A percentile compares a stretch with the other conserved stretches of the same genome.
Conservation (phyloP, 2,797 vertebrate species). For the Geotrypetes seraphini region DNA sequence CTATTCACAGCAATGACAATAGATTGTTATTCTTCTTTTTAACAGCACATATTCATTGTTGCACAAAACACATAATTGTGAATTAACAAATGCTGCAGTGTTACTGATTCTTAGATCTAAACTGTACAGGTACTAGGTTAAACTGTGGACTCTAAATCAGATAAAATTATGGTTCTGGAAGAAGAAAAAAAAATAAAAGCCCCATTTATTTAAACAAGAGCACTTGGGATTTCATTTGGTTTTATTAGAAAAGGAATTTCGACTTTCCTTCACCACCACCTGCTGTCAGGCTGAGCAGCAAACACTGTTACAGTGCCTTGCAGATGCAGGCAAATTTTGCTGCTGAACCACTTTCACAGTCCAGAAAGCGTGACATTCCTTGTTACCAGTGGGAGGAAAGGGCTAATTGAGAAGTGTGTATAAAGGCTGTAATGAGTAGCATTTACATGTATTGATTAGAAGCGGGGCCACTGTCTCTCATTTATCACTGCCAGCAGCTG, state of each 20-base stretch:
- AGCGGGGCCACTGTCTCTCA: constrained; percentile 57
- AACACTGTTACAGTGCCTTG: constrained; percentile 16
- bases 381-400: constrained; percentile 69
- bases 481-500: constrained; percentile 74
- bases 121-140: background rate
- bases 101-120: too few relatives aligned
- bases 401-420: constrained; percentile 78
- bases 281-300: constrained; percentile 42
- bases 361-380: constrained; percentile 81
- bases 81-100: too few relatives aligned
- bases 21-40: too few relatives aligned
- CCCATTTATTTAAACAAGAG: constrained; percentile 46
- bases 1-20: too few relatives aligned
- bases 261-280: constrained; percentile 45
- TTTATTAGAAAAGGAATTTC: constrained; percentile 35
- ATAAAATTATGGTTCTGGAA: constrained; percentile 29
- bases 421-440: constrained; percentile 69
- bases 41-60: too few relatives aligned
- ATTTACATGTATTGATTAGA: constrained; percentile 88
- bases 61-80: too few relatives aligned
- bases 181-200: too few relatives aligned
- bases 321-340: constrained; percentile 69
- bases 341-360: constrained; percentile 75
- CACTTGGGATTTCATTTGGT: constrained; percentile 33
- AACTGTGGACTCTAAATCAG: constrained; percentile 11